These are phyloP conservation scores for Synergus japonicus DNA, from an alignment of 2,888 invertebrate species.

Conservation along the genomic window DNA sequence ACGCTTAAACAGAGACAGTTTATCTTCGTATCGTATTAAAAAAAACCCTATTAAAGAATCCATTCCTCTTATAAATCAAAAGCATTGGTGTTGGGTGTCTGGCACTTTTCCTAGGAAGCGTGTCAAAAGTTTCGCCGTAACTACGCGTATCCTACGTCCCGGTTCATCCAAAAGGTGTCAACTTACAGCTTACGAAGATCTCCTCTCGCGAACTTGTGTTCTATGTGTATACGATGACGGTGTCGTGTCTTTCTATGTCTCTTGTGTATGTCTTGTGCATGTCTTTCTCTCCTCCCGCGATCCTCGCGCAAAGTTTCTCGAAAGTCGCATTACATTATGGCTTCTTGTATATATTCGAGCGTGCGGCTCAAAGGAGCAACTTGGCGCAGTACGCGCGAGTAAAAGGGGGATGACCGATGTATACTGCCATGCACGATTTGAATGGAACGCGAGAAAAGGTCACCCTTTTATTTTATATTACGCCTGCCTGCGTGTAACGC, in stretches of 20 bases:
- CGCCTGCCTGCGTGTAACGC: conserved; percentile 23
- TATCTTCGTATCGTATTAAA: conserved; percentile 16
- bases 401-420: conserved; percentile 55
- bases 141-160: conserved; percentile 52
- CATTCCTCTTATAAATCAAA: conserved; percentile 29
- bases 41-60: background rate
- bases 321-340: conserved; percentile 41
- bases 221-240: conserved; percentile 43
- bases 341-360: conserved; percentile 32
- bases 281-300: conserved; percentile 16
- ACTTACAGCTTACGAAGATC: conserved; percentile 68
- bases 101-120: conserved; percentile 30
- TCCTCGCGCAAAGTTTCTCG: conserved; percentile 45
- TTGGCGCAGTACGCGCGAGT: conserved; percentile 39
- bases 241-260: conserved; percentile 21
- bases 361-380: conserved; percentile 25
- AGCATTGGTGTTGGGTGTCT: conserved; percentile 17
- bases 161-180: conserved; percentile 62
- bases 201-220: conserved; percentile 62
- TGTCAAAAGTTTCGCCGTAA: conserved; percentile 62
- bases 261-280: conserved; percentile 37
- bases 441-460: conserved; percentile 62
- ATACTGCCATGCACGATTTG: conserved; percentile 59
- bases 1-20: background rate
- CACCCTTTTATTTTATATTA: conserved; percentile 56